Conservation (phyloP, 1,140 invertebrate genomes). For the Sminthurinus signatus region DNA sequence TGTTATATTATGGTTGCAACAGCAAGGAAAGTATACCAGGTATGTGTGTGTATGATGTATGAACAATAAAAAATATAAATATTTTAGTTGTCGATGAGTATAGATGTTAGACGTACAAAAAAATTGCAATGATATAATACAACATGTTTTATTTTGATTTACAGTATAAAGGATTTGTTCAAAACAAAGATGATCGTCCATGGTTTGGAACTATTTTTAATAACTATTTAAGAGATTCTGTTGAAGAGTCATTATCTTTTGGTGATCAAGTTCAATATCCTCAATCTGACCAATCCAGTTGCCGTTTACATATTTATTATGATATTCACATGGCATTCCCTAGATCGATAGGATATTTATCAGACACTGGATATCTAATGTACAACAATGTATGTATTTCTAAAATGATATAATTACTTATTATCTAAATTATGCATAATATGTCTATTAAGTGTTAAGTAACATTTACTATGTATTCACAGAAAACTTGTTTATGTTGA, state of each 20-base stretch:
- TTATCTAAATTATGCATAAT: no score
- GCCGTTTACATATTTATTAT: constrained; percentile 23
- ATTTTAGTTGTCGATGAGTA: no score
- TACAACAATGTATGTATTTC: constrained; percentile 31
- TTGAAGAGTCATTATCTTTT: constrained; percentile 31
- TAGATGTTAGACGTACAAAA: no score
- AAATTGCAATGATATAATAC: no score
- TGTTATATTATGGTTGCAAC: constrained; percentile 79
- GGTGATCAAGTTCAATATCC: neutral
- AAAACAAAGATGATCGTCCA: constrained; percentile 66
- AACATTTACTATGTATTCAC: no score
- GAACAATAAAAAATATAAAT: no score
- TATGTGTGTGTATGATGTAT: no score
- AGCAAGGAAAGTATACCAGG: constrained; percentile 62
- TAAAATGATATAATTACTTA: no score
- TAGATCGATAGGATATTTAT: constrained; percentile 28
- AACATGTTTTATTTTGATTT: no score
- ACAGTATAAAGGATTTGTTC: constrained; percentile 67
- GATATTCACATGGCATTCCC: constrained; percentile 21
- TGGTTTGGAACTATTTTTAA: constrained; percentile 46
- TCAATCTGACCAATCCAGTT: constrained; percentile 20
- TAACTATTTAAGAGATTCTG: constrained; percentile 22
- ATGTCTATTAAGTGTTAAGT: no score
- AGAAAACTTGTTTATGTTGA: no score
- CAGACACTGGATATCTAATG: constrained; percentile 27